Conservation (phyloP, 2,888 invertebrate genomes). For the Ophion ellenae region DNA sequence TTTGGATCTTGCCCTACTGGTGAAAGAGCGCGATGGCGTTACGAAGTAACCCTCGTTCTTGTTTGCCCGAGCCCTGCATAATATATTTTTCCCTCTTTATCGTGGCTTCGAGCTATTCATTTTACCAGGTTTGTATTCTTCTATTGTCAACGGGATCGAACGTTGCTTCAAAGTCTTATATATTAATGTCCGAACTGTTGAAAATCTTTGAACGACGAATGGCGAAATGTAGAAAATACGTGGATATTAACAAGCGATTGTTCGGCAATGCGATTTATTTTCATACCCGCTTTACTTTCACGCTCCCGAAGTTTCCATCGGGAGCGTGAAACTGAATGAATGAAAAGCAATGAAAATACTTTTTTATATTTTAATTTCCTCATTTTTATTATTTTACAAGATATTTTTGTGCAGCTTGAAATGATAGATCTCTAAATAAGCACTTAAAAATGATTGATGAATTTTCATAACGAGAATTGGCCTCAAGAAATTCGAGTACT, state of each 20-base stretch:
- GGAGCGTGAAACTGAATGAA: too few relatives aligned
- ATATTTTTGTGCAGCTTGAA: too few relatives aligned
- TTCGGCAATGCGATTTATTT: background rate
- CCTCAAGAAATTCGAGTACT: too few relatives aligned
- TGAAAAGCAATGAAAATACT: too few relatives aligned
- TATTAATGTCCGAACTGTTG: conserved; percentile 8
- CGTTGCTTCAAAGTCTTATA: background rate
- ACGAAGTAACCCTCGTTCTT: conserved; percentile 36
- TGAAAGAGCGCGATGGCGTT: conserved; percentile 64
- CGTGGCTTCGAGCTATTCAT: conserved; percentile 62
- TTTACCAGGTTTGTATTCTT: conserved; percentile 68
- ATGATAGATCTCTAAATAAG: too few relatives aligned
- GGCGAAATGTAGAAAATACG: background rate
- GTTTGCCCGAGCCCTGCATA: conserved; percentile 11
- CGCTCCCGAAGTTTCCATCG: too few relatives aligned
- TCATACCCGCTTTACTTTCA: too few relatives aligned
- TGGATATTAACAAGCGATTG: background rate
- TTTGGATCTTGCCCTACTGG: conserved; percentile 11
- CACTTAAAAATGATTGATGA: too few relatives aligned
- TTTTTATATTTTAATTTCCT: too few relatives aligned
- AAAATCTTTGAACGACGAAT: background rate
- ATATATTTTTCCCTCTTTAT: conserved; percentile 41
- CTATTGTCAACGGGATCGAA: conserved; percentile 30
- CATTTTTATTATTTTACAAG: too few relatives aligned
- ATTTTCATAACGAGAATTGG: too few relatives aligned